These are phyloP conservation scores for Crocuta crocuta DNA, from an alignment of 2,113 vertebrate genomes.

Conservation along the genomic window DNA sequence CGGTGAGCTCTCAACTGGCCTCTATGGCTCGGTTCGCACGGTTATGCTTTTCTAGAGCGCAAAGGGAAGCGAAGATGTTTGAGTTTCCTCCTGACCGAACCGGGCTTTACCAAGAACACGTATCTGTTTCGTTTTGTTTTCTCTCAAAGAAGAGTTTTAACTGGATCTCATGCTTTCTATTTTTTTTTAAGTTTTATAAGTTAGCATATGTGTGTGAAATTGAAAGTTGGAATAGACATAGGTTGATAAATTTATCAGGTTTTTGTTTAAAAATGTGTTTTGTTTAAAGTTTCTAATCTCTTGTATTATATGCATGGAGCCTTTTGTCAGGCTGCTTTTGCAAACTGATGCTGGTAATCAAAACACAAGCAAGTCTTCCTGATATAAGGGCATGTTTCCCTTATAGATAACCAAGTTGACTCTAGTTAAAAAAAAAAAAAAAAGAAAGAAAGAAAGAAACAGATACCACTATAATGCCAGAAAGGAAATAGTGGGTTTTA, in stretches of 20 bases:
- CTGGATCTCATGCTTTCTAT: neutral
- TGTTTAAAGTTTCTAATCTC: conserved; percentile 8
- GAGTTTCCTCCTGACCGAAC: neutral
- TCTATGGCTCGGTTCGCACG: neutral
- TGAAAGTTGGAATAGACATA: neutral
- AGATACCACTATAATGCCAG: conserved; percentile 67
- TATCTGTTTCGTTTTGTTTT: neutral
- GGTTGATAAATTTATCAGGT: neutral
- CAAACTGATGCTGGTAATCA: conserved; percentile 37
- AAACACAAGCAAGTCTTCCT: neutral
- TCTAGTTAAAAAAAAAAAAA: neutral
- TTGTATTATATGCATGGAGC: neutral
- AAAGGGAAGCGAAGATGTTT: neutral
- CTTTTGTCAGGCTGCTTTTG: conserved; percentile 19
- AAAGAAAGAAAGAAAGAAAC: neutral
- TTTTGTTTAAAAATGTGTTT: neutral
- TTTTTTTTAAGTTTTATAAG: conserved; percentile 31
- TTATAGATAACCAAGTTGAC: conserved; percentile 55
- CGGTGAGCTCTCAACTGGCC: neutral
- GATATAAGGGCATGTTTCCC: conserved; percentile 31
- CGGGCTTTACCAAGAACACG: neutral
- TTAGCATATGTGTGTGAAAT: neutral
- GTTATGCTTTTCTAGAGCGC: neutral
- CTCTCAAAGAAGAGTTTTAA: neutral
- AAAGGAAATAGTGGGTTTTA: conserved; percentile 68